phyloP scores from a whole-genome alignment of 2,888 invertebrate genomes.

The Epirrhoe alternata region DNA sequence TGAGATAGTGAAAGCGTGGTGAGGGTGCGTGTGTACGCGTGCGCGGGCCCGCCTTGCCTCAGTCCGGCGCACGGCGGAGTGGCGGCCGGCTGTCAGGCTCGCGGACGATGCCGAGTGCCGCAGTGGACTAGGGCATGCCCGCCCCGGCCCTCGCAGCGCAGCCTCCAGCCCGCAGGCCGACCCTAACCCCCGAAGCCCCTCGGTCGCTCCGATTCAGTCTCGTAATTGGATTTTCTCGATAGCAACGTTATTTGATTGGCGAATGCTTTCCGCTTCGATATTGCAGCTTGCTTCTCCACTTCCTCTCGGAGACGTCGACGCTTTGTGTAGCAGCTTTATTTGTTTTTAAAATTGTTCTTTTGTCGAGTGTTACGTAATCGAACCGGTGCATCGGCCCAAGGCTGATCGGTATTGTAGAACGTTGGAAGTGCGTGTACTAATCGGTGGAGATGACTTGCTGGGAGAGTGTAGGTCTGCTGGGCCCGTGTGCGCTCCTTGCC shows the following conservation, averaged over 20 bases:
- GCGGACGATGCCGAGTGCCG: slow-evolving; percentile 70
- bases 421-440: slow-evolving; percentile 53
- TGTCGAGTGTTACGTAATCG: slow-evolving; percentile 74
- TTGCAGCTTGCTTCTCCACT: slow-evolving; percentile 75
- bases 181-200: slow-evolving; percentile 77
- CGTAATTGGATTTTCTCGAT: slow-evolving; percentile 83
- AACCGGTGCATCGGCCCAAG: slow-evolving; percentile 68
- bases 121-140: slow-evolving; percentile 71
- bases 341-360: slow-evolving; percentile 57
- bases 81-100: slow-evolving; percentile 67
- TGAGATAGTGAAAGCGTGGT: slow-evolving; percentile 62
- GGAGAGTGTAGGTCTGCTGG: slow-evolving; percentile 82
- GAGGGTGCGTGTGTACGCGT: slow-evolving; percentile 72
- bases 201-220: slow-evolving; percentile 82
- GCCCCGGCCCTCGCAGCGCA: slow-evolving; percentile 63
- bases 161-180: slow-evolving; percentile 60
- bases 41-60: slow-evolving; percentile 78
- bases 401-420: slow-evolving; percentile 54
- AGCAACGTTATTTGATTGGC: slow-evolving; percentile 78
- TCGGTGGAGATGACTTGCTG: slow-evolving; percentile 80
- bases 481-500: slow-evolving; percentile 81
- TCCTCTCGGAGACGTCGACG: slow-evolving; percentile 63
- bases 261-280: slow-evolving; percentile 80
- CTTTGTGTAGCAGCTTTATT: slow-evolving; percentile 74
- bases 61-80: slow-evolving; percentile 77